phyloP scores from a whole-genome alignment of 2,888 invertebrate species.

The Blastobasis lacticolella region DNA sequence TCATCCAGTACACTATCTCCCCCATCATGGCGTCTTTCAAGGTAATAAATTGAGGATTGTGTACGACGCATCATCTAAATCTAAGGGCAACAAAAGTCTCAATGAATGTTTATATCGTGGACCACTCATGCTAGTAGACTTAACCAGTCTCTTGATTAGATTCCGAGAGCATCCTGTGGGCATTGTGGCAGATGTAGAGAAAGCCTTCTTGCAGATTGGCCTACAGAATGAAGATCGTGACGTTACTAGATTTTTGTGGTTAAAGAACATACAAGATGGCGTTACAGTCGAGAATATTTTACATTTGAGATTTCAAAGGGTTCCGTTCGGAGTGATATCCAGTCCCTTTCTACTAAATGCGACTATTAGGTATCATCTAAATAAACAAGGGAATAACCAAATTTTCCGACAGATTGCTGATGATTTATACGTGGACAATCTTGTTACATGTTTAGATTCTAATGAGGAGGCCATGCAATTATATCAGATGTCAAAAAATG shows the following conservation, averaged over 20 bases:
- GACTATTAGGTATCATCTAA: conserved; percentile 7
- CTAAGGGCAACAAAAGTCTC: conserved; percentile 5
- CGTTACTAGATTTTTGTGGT: conserved; percentile 11
- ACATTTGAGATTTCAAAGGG: conserved; percentile 7
- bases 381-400: not conserved
- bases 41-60: conserved; percentile 10
- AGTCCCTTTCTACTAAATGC: conserved; percentile 12
- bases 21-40: conserved; percentile 7
- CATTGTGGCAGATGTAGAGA: conserved; percentile 10
- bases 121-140: conserved; percentile 9
- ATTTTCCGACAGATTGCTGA: not conserved
- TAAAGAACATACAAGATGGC: conserved; percentile 2
- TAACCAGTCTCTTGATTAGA: conserved; percentile 8
- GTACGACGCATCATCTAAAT: conserved; percentile 13
- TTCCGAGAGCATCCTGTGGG: conserved; percentile 8
- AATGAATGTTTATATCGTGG: conserved; percentile 11
- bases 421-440: conserved; percentile 7
- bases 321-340: conserved; percentile 11
- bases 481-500: not conserved
- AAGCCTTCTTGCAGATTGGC: conserved; percentile 9
- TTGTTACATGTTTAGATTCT: not conserved
- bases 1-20: conserved; percentile 3
- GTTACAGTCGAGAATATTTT: not conserved
- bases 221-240: conserved; percentile 7
- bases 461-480: not conserved